Base-by-base conservation (phyloP, 2,888 invertebrate genomes). In the Amphimallon solstitiale region DNA sequence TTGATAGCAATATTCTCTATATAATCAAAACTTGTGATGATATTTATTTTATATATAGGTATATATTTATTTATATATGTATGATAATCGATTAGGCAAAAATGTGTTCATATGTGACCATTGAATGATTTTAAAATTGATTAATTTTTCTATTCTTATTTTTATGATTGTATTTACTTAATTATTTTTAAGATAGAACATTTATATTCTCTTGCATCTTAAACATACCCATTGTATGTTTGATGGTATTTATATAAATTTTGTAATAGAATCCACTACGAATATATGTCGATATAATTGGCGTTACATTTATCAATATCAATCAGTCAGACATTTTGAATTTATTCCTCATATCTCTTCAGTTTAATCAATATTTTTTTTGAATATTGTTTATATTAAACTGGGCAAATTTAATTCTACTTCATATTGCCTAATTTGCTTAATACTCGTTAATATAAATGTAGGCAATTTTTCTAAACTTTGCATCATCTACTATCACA, bases 1-100 rank as follows among this genome's bases (percentile, higher is more conserved):
- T 62, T 54, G 61, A 54, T 46, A 19, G 56, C 48, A 43, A 62
- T 66, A 62, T 43, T 66, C 48, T 29, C 29, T 29, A 29, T 46
- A 65, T 66, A 61, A 67, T 63, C 48, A 48, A 59, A 48, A 43
- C 52, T 54, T 67, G 63, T 67, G 63, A 63, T 62, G 23, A 45
- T 66, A 66, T 61, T 48, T 40, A 66, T 29, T 38, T 46, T 62
- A 61, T 66, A 62, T 65, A 65, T 45, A 56, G 60, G 29, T 65
- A 65, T 65, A 40, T 65, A 59, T 60, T 51, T 59, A 48, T 19
- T 40, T 51, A 35, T 15, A 14, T 40, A 51, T 62, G 19, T 62
- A 60, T 14, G 14, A 10, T 23, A 29, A 49, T 49, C 14, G 10
- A 23, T 48, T 48, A 48, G 23, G 19, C n/a, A 52, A 17, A 29